phyloP scores from a whole-genome alignment of 2,888 invertebrate species.

The Tipula vernalis region DNA sequence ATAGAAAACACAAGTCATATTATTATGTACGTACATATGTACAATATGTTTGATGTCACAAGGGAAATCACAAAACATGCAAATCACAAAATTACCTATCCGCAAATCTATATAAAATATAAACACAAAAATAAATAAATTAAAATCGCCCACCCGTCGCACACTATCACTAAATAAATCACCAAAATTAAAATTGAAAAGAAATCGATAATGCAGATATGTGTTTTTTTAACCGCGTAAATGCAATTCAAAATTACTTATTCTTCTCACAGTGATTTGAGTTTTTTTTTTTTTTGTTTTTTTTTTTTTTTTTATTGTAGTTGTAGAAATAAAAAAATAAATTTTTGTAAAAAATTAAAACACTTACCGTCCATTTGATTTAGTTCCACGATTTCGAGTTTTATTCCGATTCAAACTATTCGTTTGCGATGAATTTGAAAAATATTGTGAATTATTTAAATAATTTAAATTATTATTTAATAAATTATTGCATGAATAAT shows the following conservation, averaged over 20 bases:
- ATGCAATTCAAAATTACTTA: background rate
- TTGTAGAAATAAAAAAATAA: background rate
- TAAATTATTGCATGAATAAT: conserved; percentile 15
- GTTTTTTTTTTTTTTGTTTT: background rate
- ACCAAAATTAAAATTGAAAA: background rate
- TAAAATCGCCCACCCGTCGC: background rate
- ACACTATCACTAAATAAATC: background rate
- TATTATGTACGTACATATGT: background rate
- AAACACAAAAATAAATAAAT: background rate
- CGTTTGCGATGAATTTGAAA: conserved; percentile 21
- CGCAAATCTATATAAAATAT: background rate
- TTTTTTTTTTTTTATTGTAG: background rate
- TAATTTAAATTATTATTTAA: conserved; percentile 15
- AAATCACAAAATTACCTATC: background rate
- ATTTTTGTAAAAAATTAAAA: background rate
- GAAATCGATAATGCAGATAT: background rate
- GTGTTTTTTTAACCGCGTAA: background rate
- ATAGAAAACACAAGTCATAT: background rate
- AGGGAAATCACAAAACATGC: background rate
- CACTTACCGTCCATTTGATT: conserved; percentile 22
- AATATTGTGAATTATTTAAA: conserved; percentile 11
- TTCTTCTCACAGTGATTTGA: background rate
- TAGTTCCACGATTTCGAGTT: conserved; percentile 25
- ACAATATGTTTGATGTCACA: background rate
- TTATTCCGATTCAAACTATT: conserved; percentile 18